Percentiles rank a stretch among this genome's conserved stretches.
phyloP scores from a whole-genome alignment of 2,888 invertebrate genomes.

The Eristalis intricaria region DNA sequence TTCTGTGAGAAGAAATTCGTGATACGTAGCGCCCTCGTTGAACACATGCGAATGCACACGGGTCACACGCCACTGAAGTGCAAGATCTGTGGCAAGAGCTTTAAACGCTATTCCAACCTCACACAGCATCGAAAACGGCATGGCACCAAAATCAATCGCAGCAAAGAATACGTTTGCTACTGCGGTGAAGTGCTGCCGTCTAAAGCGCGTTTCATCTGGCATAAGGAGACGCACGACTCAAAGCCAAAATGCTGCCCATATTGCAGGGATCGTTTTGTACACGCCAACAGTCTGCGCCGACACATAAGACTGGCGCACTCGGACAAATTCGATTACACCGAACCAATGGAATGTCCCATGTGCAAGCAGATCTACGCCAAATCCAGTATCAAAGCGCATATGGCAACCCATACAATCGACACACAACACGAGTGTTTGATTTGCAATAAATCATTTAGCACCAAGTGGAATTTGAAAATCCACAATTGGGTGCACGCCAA shows the following conservation, averaged over 20 bases:
- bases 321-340: conserved; percentile 86
- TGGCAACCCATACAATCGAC: conserved; percentile 89
- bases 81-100: conserved; percentile 89
- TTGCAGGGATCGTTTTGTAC: conserved; percentile 93
- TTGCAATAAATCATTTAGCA: conserved; percentile 92
- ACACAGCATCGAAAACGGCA: conserved; percentile 93
- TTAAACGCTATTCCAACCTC: conserved; percentile 91
- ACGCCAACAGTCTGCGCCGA: conserved; percentile 90
- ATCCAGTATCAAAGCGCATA: conserved; percentile 90
- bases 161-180: conserved; percentile 88
- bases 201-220: conserved; percentile 92
- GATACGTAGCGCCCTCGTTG: conserved; percentile 90
- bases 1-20: conserved; percentile 91
- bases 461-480: conserved; percentile 94
- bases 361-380: conserved; percentile 86
- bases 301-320: conserved; percentile 92
- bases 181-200: conserved; percentile 92
- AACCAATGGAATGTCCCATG: conserved; percentile 88
- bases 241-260: conserved; percentile 92
- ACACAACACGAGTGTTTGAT: conserved; percentile 90
- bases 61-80: conserved; percentile 91
- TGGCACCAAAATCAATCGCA: conserved; percentile 86
- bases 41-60: conserved; percentile 92
- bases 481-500: conserved; percentile 95
- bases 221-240: conserved; percentile 91